Percentiles rank a stretch among this genome's conserved stretches.
These are phyloP conservation scores for Paraescarpia echinospica DNA, from an alignment of 1,140 invertebrate species.

Conservation along the genomic window DNA sequence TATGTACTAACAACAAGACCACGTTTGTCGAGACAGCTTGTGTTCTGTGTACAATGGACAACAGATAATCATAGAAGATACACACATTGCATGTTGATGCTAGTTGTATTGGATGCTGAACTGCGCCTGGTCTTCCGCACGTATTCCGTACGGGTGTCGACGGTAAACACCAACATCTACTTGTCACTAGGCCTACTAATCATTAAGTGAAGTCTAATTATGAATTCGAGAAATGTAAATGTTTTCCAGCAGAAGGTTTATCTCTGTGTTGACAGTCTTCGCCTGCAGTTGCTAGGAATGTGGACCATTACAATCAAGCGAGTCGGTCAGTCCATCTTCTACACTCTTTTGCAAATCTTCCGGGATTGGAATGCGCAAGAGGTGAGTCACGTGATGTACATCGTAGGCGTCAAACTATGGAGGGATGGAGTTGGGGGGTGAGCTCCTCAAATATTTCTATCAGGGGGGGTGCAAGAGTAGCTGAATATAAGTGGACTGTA, in stretches of 20 bases:
- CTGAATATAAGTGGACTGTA: no score
- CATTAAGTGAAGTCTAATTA: neutral
- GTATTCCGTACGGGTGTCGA: neutral
- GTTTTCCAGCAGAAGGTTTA: neutral
- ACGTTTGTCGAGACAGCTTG: no score
- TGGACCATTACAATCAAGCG: conserved; percentile 28
- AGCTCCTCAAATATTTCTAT: no score
- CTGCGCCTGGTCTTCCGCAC: no score
- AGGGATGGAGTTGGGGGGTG: no score
- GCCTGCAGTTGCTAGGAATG: conserved; percentile 19
- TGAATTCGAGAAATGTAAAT: neutral
- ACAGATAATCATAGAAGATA: no score
- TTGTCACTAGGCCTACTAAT: neutral
- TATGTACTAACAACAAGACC: no score
- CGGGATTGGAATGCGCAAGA: conserved; percentile 23
- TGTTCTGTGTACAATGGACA: no score
- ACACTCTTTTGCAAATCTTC: conserved; percentile 25
- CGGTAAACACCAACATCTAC: neutral
- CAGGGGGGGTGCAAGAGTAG: no score
- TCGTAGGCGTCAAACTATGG: no score
- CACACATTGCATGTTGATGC: no score
- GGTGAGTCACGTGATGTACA: neutral
- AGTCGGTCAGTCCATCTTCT: conserved; percentile 27
- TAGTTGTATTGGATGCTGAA: no score
- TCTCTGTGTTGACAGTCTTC: conserved; percentile 16